Evolutionary conservation across 2,113 vertebrate genomes (phyloP).

Genomic region (Halichoeres trimaculatus): DNA sequence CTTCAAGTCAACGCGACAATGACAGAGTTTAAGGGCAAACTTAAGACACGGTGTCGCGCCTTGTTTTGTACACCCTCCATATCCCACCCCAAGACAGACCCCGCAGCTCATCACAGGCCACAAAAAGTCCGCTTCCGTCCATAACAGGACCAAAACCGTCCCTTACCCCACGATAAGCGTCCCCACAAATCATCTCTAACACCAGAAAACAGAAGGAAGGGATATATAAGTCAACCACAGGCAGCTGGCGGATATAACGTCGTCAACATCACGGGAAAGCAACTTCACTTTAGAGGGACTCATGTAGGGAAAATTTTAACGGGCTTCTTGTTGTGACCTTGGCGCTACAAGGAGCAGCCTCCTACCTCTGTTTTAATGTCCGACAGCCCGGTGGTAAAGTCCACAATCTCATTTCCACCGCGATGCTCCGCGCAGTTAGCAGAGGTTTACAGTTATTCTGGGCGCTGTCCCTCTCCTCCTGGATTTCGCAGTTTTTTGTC

Average conservation of each 20-base stretch:
- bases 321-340: slow-evolving; percentile 53
- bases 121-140: slow-evolving; percentile 46
- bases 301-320: slow-evolving; percentile 42
- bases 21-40: slow-evolving; percentile 56
- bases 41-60: slow-evolving; percentile 38
- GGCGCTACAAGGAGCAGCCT: slow-evolving; percentile 17
- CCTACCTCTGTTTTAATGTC: slow-evolving; percentile 65
- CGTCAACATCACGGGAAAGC: slow-evolving; percentile 62
- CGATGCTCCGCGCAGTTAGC: slow-evolving; percentile 52
- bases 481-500: slow-evolving; percentile 79
- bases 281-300: slow-evolving; percentile 67
- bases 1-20: neutral
- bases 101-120: slow-evolving; percentile 67
- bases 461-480: slow-evolving; percentile 81
- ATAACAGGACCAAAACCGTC: slow-evolving; percentile 22
- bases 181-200: neutral
- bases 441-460: slow-evolving; percentile 72
- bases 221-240: neutral
- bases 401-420: slow-evolving; percentile 57
- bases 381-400: slow-evolving; percentile 16
- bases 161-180: too few relatives aligned
- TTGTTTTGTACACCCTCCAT: slow-evolving; percentile 60
- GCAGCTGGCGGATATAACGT: slow-evolving; percentile 26
- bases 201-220: neutral
- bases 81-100: slow-evolving; percentile 44